Conservation (phyloP, 2,113 vertebrate species). For the Turdus rufiventris region DNA sequence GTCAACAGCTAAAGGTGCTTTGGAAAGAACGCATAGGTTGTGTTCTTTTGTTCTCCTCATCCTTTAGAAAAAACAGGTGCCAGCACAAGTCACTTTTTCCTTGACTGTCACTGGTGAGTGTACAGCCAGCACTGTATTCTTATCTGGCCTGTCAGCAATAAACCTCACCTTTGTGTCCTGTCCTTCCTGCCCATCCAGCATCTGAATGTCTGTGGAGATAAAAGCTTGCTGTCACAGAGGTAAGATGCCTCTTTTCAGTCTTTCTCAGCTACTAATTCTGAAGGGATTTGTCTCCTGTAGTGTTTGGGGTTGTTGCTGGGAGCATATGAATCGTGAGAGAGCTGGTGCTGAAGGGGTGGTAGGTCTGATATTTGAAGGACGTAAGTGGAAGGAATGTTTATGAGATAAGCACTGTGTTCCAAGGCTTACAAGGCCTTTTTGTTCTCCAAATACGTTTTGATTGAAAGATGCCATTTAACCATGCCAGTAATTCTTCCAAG, state of each 20-base stretch:
- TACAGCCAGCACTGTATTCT: not conserved
- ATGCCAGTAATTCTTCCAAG: not conserved
- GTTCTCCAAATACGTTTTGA: not conserved
- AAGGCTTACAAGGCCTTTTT: not conserved
- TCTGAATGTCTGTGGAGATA: not conserved
- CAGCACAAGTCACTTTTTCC: constrained; percentile 5
- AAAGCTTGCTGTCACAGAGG: not conserved
- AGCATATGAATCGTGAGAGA: not conserved
- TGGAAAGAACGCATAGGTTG: not conserved
- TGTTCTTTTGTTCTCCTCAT: not conserved
- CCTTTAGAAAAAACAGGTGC: not conserved
- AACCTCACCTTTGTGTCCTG: not conserved
- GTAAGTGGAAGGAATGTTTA: not conserved
- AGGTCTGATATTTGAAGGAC: not conserved
- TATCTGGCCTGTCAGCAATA: not conserved
- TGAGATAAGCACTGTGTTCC: not conserved
- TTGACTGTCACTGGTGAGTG: not conserved
- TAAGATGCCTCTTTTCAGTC: not conserved
- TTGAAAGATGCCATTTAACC: not conserved
- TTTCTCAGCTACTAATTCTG: not conserved
- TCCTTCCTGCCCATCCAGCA: not conserved
- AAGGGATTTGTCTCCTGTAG: not conserved
- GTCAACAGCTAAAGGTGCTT: not conserved
- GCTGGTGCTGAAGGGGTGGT: not conserved
- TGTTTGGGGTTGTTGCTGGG: not conserved